These are phyloP conservation scores for Drosophila koepferae DNA, from an alignment of 2,888 invertebrate genomes.

Conservation along the genomic window DNA sequence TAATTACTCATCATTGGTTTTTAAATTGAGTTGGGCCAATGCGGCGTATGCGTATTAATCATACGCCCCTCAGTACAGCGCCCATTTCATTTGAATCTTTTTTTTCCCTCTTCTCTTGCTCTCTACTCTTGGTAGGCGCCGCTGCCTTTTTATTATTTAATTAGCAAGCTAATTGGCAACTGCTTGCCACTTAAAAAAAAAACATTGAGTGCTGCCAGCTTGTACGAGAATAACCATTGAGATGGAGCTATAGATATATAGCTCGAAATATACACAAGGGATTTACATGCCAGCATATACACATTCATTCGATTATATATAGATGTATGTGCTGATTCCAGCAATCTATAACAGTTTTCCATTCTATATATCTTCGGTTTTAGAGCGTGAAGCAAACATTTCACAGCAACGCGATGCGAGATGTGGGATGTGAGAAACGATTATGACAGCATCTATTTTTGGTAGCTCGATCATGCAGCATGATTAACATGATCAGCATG, in stretches of 20 bases:
- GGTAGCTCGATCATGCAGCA: slow-evolving; percentile 30
- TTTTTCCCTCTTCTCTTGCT: not conserved
- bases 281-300: not conserved
- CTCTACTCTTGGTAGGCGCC: slow-evolving; percentile 43
- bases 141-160: slow-evolving; percentile 76
- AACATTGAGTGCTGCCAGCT: slow-evolving; percentile 37
- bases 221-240: slow-evolving; percentile 57
- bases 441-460: slow-evolving; percentile 73
- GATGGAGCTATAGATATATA: slow-evolving; percentile 66
- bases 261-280: slow-evolving; percentile 40
- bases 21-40: slow-evolving; percentile 50
- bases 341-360: slow-evolving; percentile 38
- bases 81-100: not conserved
- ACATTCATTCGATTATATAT: not conserved
- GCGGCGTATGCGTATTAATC: slow-evolving; percentile 68
- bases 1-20: slow-evolving; percentile 73
- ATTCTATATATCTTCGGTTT: slow-evolving; percentile 34
- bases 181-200: slow-evolving; percentile 39
- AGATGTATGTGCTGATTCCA: slow-evolving; percentile 49
- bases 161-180: slow-evolving; percentile 80
- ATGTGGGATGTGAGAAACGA: slow-evolving; percentile 34
- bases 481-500: slow-evolving; percentile 25
- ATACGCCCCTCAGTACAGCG: slow-evolving; percentile 43
- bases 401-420: slow-evolving; percentile 9
- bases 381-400: slow-evolving; percentile 51